phyloP scores from a whole-genome alignment of 2,113 vertebrate species.

The Benitochromis conjunctus region DNA sequence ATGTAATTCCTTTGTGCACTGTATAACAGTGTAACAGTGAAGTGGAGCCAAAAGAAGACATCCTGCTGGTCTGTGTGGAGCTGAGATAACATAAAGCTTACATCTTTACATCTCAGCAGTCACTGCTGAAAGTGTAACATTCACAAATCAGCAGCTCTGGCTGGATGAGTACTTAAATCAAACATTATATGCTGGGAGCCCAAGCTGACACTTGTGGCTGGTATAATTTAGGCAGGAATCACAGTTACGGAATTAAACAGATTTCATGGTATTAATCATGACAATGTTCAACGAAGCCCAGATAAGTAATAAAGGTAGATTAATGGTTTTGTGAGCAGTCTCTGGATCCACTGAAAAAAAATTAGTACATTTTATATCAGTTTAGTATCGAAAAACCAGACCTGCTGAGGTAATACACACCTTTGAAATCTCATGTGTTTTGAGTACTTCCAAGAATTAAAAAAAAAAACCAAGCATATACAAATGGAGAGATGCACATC shows the following conservation, averaged over 20 bases:
- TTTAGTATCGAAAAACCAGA: not conserved
- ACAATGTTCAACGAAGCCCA: not conserved
- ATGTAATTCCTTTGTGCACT: too few relatives aligned
- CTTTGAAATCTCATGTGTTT: not conserved
- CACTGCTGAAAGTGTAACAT: not conserved
- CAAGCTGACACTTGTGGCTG: not conserved
- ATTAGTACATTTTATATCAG: not conserved
- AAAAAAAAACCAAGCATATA: not conserved
- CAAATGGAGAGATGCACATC: not conserved
- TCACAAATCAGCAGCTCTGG: slow-evolving; percentile 2
- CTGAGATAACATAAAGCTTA: slow-evolving; percentile 19
- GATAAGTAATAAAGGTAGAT: not conserved
- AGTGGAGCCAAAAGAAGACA: slow-evolving; percentile 1
- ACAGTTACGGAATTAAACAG: not conserved
- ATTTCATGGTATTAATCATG: not conserved
- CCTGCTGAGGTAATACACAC: not conserved
- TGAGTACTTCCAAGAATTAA: not conserved
- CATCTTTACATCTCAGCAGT: slow-evolving; percentile 31
- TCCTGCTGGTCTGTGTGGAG: not conserved
- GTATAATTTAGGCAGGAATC: not conserved
- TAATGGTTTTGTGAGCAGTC: not conserved
- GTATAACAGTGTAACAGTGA: slow-evolving; percentile 21
- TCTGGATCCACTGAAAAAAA: not conserved
- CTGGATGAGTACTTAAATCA: not conserved
- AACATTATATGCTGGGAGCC: not conserved